Percentiles rank a stretch among this genome's conserved stretches.
These are phyloP conservation scores for Meteorus colon DNA, from an alignment of 2,888 invertebrate genomes.

Conservation along the genomic window DNA sequence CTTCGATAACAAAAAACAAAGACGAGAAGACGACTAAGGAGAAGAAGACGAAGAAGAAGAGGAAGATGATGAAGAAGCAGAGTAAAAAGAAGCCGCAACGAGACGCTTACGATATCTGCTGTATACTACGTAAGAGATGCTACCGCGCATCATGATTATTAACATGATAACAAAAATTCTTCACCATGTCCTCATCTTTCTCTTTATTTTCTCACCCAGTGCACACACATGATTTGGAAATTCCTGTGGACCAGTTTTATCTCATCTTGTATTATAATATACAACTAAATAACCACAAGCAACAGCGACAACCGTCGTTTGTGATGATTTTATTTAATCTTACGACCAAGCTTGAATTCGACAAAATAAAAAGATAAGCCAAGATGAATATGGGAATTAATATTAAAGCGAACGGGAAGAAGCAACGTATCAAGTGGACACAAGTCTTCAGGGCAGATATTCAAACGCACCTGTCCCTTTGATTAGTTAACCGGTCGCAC, in stretches of 20 bases:
- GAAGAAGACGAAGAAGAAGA: slow-evolving; percentile 6
- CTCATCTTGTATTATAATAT: background rate
- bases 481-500: slow-evolving; percentile 39
- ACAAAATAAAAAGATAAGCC: too few relatives aligned
- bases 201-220: background rate
- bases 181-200: background rate
- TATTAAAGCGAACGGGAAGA: background rate
- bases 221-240: background rate
- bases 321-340: too few relatives aligned
- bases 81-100: background rate
- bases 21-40: background rate
- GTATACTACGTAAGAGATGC: background rate
- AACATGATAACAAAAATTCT: slow-evolving; percentile 18
- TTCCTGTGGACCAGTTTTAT: background rate
- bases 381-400: background rate
- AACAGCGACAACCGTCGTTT: too few relatives aligned
- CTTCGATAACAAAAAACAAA: slow-evolving; percentile 33
- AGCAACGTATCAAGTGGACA: background rate
- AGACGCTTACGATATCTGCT: background rate
- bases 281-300: too few relatives aligned
- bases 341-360: too few relatives aligned
- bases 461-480: slow-evolving; percentile 28
- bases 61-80: background rate
- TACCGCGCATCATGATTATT: slow-evolving; percentile 7
- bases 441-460: background rate